Evolutionary conservation across 2,797 vertebrate species (phyloP), one percentile per base, ranked within the genome.

Genomic region (Pagetopsis macropterus): DNA sequence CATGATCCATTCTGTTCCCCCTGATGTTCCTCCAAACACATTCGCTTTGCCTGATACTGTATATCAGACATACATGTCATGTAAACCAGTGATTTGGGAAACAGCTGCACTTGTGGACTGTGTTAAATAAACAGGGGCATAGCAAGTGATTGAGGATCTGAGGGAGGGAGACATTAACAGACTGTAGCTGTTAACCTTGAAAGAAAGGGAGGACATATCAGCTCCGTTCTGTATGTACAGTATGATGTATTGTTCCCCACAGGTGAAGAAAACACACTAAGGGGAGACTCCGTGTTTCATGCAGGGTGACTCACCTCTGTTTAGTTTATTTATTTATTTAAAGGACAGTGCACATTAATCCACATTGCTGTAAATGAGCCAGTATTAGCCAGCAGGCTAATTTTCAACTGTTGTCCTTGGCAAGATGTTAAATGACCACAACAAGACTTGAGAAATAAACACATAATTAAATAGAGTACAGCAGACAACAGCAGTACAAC

Each of bases 151-250:
- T 59, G 73, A 72, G 70, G 69, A 73, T 74, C 54, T 52, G 5
- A 46, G 41, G 76, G 68, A 59, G 56, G 83, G 64, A 56, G 70
- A 87, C 59, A 83, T 79, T 59, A 86, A 87, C 58, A 75, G 76
- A 81, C 54, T 37, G 23, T 77, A 88, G 65, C 55, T 84, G 82
- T 62, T 89, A 84, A 88, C 79, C 83, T 80, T 77, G 76, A 85
- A 82, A 76, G 57, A 72, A 54, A 78, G 49, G 59, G 72, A 85
- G 89, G 81, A 87, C 80, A 67, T 65, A 81, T 78, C 69, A 59
- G 57, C 70, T 67, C 62, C 17, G 37, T 45, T 64, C 57, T 68
- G 58, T 75, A 46, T 76, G 78, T 65, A 27, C 27, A 27, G 27
- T 27, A 54, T 78, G 78, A 86, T 77, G 84, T 82, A 78, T 78